phyloP scores from a whole-genome alignment of 2,797 vertebrate genomes.

The Peromyscus aztecus region DNA sequence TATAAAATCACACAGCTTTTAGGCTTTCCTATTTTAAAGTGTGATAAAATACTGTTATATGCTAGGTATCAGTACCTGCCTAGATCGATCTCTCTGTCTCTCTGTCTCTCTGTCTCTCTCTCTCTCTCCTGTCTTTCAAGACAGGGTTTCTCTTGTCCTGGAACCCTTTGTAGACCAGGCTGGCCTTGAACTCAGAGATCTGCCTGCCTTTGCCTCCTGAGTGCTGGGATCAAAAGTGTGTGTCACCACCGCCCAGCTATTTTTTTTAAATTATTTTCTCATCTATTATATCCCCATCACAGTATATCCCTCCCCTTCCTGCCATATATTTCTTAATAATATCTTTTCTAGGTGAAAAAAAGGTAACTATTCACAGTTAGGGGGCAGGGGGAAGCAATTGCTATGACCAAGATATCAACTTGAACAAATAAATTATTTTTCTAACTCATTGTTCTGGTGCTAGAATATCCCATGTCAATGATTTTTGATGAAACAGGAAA shows the following conservation, averaged over 20 bases:
- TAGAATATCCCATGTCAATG: slow-evolving; percentile 34
- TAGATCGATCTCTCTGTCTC: background rate
- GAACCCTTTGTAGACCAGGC: background rate
- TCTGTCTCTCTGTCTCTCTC: no score
- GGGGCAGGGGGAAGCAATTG: background rate
- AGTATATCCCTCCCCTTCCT: background rate
- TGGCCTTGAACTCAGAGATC: background rate
- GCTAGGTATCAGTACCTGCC: background rate
- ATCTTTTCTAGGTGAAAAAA: slow-evolving; percentile 54
- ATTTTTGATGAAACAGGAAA: slow-evolving; percentile 58
- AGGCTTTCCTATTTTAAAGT: slow-evolving; percentile 55
- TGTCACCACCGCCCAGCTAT: background rate
- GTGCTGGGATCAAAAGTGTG: background rate
- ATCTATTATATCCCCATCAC: background rate
- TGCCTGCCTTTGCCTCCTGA: background rate
- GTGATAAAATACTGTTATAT: slow-evolving; percentile 52
- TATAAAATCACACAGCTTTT: slow-evolving; percentile 44
- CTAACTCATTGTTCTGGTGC: slow-evolving; percentile 14
- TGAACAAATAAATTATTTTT: slow-evolving; percentile 54
- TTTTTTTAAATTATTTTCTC: background rate
- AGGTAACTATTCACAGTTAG: slow-evolving; percentile 52
- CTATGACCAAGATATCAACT: slow-evolving; percentile 30
- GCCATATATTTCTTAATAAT: slow-evolving; percentile 3
- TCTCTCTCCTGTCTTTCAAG: background rate
- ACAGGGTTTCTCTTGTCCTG: background rate